These are phyloP conservation scores for Maniola hyperantus DNA, from an alignment of 2,888 invertebrate species.

Conservation along the genomic window DNA sequence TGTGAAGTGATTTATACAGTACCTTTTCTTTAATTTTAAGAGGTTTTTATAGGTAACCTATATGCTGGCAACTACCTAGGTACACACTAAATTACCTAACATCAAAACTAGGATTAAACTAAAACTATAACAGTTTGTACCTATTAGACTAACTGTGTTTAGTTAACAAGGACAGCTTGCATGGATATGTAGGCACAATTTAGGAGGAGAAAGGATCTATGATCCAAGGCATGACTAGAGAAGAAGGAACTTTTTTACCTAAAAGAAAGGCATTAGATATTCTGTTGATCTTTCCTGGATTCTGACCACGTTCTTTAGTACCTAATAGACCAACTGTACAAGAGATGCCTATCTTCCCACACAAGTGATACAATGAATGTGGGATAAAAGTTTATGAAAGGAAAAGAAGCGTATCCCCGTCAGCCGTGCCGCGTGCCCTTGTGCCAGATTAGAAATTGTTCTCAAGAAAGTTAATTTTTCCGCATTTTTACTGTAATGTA, in stretches of 20 bases:
- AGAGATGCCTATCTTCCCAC: conserved; percentile 8
- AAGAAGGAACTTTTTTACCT: background rate
- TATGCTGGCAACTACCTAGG: too few relatives aligned
- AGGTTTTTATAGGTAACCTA: too few relatives aligned
- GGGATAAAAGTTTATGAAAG: conserved; percentile 13
- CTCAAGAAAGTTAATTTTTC: conserved; percentile 11
- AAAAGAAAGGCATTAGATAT: background rate
- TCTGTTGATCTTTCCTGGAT: background rate
- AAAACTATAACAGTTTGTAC: too few relatives aligned
- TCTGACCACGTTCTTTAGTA: background rate
- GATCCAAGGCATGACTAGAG: background rate
- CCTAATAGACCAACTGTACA: background rate
- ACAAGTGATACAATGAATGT: conserved; percentile 15
- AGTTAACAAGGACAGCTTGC: too few relatives aligned
- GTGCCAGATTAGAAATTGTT: conserved; percentile 17
- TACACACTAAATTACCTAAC: too few relatives aligned
- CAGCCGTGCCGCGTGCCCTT: conserved; percentile 2
- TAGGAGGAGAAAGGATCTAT: background rate
- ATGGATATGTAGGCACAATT: background rate
- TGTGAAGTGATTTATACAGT: too few relatives aligned
- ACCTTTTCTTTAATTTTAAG: too few relatives aligned
- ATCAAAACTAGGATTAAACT: too few relatives aligned
- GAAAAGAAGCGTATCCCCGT: background rate
- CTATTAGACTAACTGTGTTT: too few relatives aligned
- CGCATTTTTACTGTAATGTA: background rate